Percentiles rank a stretch among this genome's conserved stretches.
phyloP scores from a whole-genome alignment of 2,113 vertebrate genomes.

The Syngnathus typhle region DNA sequence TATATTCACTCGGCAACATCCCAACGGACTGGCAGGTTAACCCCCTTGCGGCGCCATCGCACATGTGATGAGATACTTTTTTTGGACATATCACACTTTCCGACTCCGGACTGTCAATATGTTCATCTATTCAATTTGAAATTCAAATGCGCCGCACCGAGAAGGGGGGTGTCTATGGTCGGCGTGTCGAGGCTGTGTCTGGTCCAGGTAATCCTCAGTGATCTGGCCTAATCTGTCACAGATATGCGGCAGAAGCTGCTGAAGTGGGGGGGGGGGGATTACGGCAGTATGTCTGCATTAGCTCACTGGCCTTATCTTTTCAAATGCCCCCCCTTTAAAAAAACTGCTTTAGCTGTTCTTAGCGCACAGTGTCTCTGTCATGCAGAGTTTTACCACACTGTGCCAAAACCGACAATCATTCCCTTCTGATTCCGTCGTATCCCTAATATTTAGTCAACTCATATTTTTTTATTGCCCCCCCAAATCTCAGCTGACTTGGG shows the following conservation, averaged over 20 bases:
- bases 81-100: neutral
- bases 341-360: neutral
- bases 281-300: constrained; percentile 68
- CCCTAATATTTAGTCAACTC: neutral
- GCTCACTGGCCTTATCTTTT: constrained; percentile 69
- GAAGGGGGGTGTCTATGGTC: constrained; percentile 40
- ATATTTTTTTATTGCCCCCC: neutral
- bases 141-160: constrained; percentile 15
- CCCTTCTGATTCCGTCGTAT: neutral
- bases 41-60: neutral
- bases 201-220: constrained; percentile 71
- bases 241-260: constrained; percentile 68
- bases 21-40: constrained; percentile 42
- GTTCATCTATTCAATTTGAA: constrained; percentile 17
- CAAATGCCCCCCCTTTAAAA: constrained; percentile 52
- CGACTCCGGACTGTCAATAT: constrained; percentile 1
- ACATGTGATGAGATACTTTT: constrained; percentile 14
- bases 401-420: neutral
- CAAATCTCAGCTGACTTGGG: too few species aligned
- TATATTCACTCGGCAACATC: constrained; percentile 47
- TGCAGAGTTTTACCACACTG: neutral
- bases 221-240: constrained; percentile 77
- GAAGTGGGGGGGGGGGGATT: constrained; percentile 58
- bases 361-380: constrained; percentile 23
- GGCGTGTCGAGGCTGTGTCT: constrained; percentile 57